Percentiles rank a stretch among this genome's conserved stretches.
Conservation (phyloP, 37 sponge, comb jelly and placozoan genomes). For the Mnemiopsis leidyi region DNA sequence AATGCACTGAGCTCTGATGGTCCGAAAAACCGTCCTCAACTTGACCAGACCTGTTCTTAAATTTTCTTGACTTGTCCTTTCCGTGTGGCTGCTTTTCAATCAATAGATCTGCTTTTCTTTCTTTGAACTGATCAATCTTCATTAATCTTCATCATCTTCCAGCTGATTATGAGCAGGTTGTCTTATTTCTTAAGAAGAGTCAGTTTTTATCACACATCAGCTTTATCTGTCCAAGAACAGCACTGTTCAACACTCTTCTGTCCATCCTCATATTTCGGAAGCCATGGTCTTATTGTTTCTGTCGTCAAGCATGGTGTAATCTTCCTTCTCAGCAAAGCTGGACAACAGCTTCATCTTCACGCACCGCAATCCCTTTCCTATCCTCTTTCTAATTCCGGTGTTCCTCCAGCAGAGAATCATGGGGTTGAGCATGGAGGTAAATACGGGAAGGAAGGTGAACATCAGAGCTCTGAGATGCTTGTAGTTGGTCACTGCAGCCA, state of each 20-base stretch:
- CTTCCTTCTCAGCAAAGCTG: neutral
- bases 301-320: constrained; percentile 40
- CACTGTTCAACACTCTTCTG: neutral
- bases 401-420: constrained; percentile 37
- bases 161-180: too few species aligned
- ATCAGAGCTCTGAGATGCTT: constrained; percentile 65
- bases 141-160: neutral
- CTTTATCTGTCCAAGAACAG: neutral
- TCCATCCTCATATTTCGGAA: neutral
- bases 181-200: too few species aligned
- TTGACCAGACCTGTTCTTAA: too few species aligned
- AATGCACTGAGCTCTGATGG: too few species aligned
- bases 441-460: constrained; percentile 63
- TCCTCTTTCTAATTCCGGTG: constrained; percentile 41
- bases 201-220: neutral
- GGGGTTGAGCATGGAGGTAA: constrained; percentile 56
- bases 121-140: neutral
- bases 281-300: constrained; percentile 41
- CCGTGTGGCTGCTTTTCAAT: neutral
- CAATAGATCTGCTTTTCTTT: neutral
- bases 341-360: neutral
- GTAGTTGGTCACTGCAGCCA: constrained; percentile 23
- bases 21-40: too few species aligned
- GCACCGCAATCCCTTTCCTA: neutral
- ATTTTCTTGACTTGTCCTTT: neutral